Evolutionary conservation across 2,797 vertebrate species (phyloP).

Genomic region (Anguilla obscura): DNA sequence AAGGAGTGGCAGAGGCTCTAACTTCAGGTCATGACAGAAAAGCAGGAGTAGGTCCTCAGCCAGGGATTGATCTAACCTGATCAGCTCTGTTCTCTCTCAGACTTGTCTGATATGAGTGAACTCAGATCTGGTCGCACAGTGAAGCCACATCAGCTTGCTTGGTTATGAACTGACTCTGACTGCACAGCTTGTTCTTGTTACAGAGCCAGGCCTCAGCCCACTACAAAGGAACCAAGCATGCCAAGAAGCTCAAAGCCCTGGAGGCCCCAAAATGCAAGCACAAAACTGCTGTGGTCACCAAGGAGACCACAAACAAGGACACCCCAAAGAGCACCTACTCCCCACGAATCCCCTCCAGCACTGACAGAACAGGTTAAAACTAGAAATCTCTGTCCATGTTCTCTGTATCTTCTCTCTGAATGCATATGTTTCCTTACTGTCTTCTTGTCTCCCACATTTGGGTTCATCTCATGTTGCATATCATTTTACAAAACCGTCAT

Average conservation of each 20-base stretch:
- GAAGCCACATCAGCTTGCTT: constrained; percentile 61
- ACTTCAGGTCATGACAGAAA: background rate
- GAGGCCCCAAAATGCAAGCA: constrained; percentile 93
- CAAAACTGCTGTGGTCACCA: constrained; percentile 78
- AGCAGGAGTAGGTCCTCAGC: background rate
- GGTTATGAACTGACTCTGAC: constrained; percentile 79
- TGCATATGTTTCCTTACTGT: background rate
- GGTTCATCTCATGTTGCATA: constrained; percentile 18
- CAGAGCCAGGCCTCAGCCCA: constrained; percentile 98
- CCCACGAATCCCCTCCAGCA: constrained; percentile 74
- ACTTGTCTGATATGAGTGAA: constrained; percentile 66
- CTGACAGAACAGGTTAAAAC: constrained; percentile 89
- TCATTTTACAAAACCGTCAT: background rate
- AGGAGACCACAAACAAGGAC: constrained; percentile 79
- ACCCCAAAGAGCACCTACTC: constrained; percentile 78
- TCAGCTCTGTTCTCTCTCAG: background rate
- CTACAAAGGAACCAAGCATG: constrained; percentile 99
- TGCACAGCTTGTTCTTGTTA: constrained; percentile 82
- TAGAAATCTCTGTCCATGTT: constrained; percentile 59
- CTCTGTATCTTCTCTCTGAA: background rate
- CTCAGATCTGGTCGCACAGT: constrained; percentile 76
- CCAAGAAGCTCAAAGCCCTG: constrained; percentile 98
- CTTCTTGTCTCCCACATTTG: constrained; percentile 4
- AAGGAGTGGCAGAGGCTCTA: background rate
- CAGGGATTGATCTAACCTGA: background rate